These are phyloP conservation scores for Cotesia typhae DNA, from an alignment of 1,140 invertebrate genomes.

Conservation along the genomic window DNA sequence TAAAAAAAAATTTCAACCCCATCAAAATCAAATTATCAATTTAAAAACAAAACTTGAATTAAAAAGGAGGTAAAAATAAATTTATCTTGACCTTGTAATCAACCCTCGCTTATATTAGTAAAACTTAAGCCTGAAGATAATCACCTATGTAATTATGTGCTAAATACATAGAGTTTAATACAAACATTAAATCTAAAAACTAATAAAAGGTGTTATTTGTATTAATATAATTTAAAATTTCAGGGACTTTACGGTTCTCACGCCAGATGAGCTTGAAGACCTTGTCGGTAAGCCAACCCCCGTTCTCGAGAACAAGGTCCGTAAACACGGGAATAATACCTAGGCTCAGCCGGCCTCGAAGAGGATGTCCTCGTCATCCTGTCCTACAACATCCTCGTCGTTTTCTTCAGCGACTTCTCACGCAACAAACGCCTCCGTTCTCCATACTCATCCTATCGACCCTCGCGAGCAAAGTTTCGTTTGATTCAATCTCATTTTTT, in stretches of 20 bases:
- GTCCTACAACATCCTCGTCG: slow-evolving; percentile 58
- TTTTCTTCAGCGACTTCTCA: slow-evolving; percentile 58
- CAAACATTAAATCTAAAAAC: no score
- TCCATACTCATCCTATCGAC: slow-evolving; percentile 61
- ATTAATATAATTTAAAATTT: background rate
- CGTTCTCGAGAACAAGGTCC: slow-evolving; percentile 54
- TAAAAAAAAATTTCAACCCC: no score
- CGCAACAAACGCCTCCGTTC: slow-evolving; percentile 59
- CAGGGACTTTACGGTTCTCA: slow-evolving; percentile 62
- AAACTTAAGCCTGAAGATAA: no score
- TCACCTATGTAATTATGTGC: no score
- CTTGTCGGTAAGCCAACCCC: slow-evolving; percentile 56
- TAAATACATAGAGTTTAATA: no score
- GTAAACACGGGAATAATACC: slow-evolving; percentile 59
- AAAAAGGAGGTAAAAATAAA: no score
- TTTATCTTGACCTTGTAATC: no score
- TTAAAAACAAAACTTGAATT: no score
- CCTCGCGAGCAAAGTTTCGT: slow-evolving; percentile 62
- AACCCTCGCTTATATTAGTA: no score
- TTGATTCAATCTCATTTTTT: slow-evolving; percentile 37
- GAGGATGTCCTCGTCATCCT: slow-evolving; percentile 55
- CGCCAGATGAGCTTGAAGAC: slow-evolving; percentile 59
- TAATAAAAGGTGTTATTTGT: background rate
- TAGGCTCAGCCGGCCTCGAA: slow-evolving; percentile 59
- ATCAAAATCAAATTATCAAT: no score